Evolutionary conservation across 2,888 invertebrate species (phyloP).

Genomic region (Siphlonurus alternatus): DNA sequence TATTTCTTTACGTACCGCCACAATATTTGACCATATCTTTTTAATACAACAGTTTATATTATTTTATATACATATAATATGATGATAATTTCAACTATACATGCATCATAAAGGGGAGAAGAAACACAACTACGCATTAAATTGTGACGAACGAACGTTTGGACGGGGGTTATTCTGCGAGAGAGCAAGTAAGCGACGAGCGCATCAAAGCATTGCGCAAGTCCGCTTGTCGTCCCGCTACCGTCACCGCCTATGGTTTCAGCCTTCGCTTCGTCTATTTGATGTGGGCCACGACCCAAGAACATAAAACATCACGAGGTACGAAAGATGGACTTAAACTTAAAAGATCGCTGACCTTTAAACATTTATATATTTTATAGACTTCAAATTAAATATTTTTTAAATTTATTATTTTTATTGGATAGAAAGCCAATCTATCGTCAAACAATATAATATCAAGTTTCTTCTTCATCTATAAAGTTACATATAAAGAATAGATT

Average conservation of each 20-base stretch:
- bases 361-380: too few species aligned
- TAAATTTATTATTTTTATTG: too few species aligned
- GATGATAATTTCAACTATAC: too few species aligned
- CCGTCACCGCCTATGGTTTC: neutral
- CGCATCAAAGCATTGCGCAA: constrained; percentile 3
- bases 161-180: neutral
- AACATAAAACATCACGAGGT: neutral
- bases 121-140: neutral
- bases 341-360: too few species aligned
- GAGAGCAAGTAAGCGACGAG: neutral
- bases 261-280: neutral
- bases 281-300: neutral
- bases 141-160: neutral
- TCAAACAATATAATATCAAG: too few species aligned
- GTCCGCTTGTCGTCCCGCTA: neutral
- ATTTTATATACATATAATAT: too few species aligned
- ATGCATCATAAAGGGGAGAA: neutral
- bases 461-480: too few species aligned
- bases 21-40: neutral
- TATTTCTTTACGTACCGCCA: neutral
- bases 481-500: too few species aligned
- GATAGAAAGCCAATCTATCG: too few species aligned
- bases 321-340: too few species aligned
- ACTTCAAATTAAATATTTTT: too few species aligned
- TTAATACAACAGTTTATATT: too few species aligned